Evolutionary conservation across 1,140 invertebrate genomes (phyloP), one percentile per base, ranked within the genome.

Genomic region (Samia ricini): DNA sequence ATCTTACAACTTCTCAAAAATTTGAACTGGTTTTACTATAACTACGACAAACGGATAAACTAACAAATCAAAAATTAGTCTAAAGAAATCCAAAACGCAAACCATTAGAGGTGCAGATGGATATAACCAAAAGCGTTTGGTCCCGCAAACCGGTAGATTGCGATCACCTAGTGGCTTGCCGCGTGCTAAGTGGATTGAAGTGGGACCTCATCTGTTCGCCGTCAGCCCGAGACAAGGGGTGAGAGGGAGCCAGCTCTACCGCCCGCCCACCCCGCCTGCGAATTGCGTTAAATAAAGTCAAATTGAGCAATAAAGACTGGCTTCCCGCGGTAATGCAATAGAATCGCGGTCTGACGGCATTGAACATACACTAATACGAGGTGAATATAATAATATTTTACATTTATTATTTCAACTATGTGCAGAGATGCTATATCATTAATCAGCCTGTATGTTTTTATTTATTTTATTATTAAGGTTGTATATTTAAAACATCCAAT

Each of bases 261-360:
- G 51, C 59, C 72, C 65, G 64, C 70, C 72, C 33, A 42, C 61
- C 65, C 70, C 69, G 69, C 74, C 66, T 70, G 72, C 65, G 81
- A 83, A 89, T 88, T 84, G 88, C 85, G 80, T 87, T 90, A 88
- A 90, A 91, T 88, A 89, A 89, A 89, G 84, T 89, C 83, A 90
- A 89, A 91, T 90, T 91, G 89, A 89, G 87, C 85, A 89, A 90
- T 90, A 91, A 91, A 89, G 85, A 82, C 83, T 68, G 77, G 77
- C 64, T 72, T 68, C 71, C 81, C 82, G 79, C 76, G 63, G 75
- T 85, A 87, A 87, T 85, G 79, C 81, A 76, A 85, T 81, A 76
- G 79, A 75, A 78, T 72, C 76, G 72, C 73, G 77, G 81, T 75
- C 69, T 67, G 63, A 68, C 71, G 33, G n/a, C 33, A 42, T 12